These are phyloP conservation scores for Lagorchestes hirsutus DNA, from an alignment of 2,797 vertebrate species.

Conservation along the genomic window DNA sequence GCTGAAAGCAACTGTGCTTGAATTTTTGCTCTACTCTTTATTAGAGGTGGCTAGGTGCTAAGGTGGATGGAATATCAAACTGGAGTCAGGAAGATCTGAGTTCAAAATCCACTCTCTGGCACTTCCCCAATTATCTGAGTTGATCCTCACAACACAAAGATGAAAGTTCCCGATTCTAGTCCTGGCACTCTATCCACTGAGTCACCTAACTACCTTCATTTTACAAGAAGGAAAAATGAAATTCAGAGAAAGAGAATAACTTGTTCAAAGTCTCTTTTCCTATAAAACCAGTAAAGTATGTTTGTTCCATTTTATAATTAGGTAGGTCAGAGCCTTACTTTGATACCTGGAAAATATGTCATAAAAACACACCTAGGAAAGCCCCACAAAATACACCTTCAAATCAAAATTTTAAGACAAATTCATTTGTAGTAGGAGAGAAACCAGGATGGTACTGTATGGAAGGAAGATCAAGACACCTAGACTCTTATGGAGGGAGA, in stretches of 20 bases:
- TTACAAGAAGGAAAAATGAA: not conserved
- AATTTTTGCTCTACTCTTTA: not conserved
- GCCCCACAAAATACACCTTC: not conserved
- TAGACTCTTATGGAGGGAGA: not conserved
- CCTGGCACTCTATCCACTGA: not conserved
- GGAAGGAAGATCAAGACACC: not conserved
- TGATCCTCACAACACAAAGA: not conserved
- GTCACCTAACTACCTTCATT: slow-evolving; percentile 1
- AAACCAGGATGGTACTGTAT: not conserved
- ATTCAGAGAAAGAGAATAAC: not conserved
- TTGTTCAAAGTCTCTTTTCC: not conserved
- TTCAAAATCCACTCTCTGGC: not conserved
- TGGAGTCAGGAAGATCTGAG: not conserved
- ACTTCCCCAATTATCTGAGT: not conserved
- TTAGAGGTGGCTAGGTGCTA: not conserved
- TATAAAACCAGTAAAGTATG: not conserved
- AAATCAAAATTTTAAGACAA: not conserved
- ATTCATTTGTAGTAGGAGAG: not conserved
- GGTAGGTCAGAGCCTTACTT: not conserved
- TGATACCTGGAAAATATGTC: not conserved
- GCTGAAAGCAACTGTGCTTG: not conserved
- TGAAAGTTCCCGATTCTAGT: not conserved
- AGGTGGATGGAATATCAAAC: not conserved
- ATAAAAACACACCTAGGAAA: not conserved
- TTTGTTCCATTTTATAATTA: not conserved